Percentiles rank a stretch among this genome's conserved stretches.
Conservation (phyloP, 2,113 vertebrate species). For the Chaetura pelagica region DNA sequence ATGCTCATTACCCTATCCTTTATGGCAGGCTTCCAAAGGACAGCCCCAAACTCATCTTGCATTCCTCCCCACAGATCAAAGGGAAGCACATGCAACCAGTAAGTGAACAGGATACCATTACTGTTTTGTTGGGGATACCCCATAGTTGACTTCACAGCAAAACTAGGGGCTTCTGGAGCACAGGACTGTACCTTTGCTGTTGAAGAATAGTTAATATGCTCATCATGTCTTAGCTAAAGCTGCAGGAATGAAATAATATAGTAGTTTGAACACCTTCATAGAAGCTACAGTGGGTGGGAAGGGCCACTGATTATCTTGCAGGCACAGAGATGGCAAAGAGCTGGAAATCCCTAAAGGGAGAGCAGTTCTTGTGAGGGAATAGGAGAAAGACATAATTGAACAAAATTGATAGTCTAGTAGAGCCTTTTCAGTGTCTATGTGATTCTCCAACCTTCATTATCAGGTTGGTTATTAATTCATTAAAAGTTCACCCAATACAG, state of each 20-base stretch:
- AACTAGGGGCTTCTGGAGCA: background rate
- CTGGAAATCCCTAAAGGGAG: background rate
- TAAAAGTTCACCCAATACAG: background rate
- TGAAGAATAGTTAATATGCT: background rate
- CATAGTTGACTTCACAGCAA: background rate
- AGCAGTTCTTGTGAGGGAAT: background rate
- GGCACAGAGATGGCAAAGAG: background rate
- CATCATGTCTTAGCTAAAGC: background rate
- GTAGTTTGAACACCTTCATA: background rate
- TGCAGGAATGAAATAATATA: background rate
- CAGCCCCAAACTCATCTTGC: background rate
- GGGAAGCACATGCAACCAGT: background rate
- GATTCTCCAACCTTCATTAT: background rate
- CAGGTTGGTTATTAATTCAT: background rate
- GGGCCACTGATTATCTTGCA: background rate
- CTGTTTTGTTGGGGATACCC: background rate
- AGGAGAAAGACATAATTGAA: background rate
- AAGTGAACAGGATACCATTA: background rate
- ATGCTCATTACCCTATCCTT: background rate
- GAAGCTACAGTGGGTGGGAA: background rate
- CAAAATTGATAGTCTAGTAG: background rate
- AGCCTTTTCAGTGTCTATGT: background rate
- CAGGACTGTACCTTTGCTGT: background rate
- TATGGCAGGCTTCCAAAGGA: background rate
- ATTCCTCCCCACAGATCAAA: background rate